Evolutionary conservation across 2,797 vertebrate genomes (phyloP).

Genomic region (Pangasius krempfi): DNA sequence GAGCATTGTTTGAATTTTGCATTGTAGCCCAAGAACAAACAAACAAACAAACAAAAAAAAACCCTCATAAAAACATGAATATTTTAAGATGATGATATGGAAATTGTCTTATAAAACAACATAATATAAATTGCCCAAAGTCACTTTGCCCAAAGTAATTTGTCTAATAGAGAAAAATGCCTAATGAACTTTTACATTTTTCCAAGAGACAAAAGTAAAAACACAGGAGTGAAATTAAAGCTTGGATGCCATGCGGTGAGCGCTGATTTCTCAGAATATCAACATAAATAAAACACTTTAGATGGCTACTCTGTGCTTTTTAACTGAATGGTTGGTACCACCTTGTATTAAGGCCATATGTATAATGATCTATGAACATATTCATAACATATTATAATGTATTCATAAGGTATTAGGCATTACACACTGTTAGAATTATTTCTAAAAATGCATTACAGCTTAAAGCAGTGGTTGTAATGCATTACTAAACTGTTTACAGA

Average conservation of each 20-base stretch:
- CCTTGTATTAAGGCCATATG: neutral
- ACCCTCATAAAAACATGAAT: neutral
- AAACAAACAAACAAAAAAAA: neutral
- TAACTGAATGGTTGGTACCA: neutral
- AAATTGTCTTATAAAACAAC: neutral
- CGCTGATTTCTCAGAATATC: neutral
- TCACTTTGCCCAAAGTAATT: neutral
- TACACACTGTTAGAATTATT: neutral
- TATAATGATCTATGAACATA: too few relatives aligned
- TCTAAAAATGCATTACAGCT: neutral
- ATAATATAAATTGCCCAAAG: neutral
- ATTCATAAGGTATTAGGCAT: neutral
- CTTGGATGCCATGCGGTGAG: neutral
- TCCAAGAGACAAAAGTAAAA: neutral
- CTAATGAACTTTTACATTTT: neutral
- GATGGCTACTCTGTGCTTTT: neutral
- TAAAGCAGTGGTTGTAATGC: too few relatives aligned
- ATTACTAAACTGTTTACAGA: too few relatives aligned
- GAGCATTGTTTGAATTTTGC: neutral
- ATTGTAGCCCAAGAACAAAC: neutral
- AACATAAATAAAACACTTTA: neutral
- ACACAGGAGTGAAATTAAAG: neutral
- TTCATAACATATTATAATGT: neutral
- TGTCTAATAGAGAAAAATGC: neutral
- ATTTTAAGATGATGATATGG: neutral